Conservation (phyloP, 2,888 invertebrate species). For the Ophion slaviceki region DNA sequence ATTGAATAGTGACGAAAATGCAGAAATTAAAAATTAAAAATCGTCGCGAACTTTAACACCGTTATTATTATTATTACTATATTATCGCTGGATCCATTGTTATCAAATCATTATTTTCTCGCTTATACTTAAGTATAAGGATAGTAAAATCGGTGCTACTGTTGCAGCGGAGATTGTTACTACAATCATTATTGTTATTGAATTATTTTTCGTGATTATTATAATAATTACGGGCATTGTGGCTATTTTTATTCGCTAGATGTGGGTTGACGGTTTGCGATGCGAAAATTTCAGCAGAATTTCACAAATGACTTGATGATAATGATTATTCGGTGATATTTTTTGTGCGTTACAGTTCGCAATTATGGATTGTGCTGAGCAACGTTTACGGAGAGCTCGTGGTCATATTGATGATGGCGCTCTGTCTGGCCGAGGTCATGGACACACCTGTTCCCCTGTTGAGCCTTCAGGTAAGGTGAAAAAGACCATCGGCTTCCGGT, state of each 20-base stretch:
- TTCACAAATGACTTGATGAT: too few species aligned
- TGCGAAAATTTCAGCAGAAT: neutral
- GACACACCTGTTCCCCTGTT: slow-evolving; percentile 85
- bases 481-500: neutral
- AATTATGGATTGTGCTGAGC: slow-evolving; percentile 84
- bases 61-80: neutral
- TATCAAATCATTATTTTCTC: too few species aligned
- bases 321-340: neutral
- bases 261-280: neutral
- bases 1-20: too few species aligned
- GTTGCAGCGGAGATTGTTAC: too few species aligned
- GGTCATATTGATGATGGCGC: slow-evolving; percentile 84
- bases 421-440: slow-evolving; percentile 85
- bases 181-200: too few species aligned
- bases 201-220: too few species aligned
- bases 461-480: slow-evolving; percentile 83
- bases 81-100: too few species aligned
- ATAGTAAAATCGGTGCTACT: too few species aligned
- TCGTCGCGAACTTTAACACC: neutral
- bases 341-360: slow-evolving; percentile 79
- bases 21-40: too few species aligned
- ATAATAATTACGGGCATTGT: too few species aligned
- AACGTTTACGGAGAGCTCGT: slow-evolving; percentile 85
- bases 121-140: too few species aligned
- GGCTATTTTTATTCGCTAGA: too few species aligned